Conservation (phyloP, 2,888 invertebrate species). For the Nemurella pictetii region DNA sequence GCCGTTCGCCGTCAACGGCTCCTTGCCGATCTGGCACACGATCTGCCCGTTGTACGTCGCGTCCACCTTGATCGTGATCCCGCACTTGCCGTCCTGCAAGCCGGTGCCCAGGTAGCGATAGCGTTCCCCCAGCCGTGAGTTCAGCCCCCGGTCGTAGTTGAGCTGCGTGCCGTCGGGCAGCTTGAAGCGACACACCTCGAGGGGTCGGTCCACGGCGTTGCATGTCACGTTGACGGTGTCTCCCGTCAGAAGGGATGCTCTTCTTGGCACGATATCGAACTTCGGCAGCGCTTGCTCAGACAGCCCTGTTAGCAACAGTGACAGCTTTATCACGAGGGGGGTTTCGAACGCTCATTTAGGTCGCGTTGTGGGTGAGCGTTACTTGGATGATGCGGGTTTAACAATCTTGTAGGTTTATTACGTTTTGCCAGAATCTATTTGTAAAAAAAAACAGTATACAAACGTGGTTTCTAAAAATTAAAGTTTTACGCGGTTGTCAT, state of each 20-base stretch:
- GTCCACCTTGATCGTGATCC: conserved; percentile 17
- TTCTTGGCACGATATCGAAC: conserved; percentile 1
- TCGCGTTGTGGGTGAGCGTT: too few relatives aligned
- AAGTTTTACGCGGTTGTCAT: too few relatives aligned
- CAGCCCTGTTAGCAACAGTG: too few relatives aligned
- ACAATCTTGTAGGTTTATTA: too few relatives aligned
- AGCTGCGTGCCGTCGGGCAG: conserved; percentile 13
- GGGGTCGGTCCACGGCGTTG: conserved; percentile 8
- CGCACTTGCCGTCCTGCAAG: conserved; percentile 21
- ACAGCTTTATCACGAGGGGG: too few relatives aligned
- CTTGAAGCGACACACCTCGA: conserved; percentile 17
- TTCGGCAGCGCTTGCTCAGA: background rate
- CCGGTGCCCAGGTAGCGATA: conserved; percentile 17
- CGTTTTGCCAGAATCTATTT: too few relatives aligned
- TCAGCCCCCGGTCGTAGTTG: conserved; percentile 22
- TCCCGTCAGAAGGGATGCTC: background rate
- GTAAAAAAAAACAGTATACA: too few relatives aligned
- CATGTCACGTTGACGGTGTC: background rate
- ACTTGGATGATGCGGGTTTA: too few relatives aligned
- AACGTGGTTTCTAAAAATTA: too few relatives aligned
- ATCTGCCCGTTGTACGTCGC: background rate
- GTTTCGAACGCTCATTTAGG: too few relatives aligned
- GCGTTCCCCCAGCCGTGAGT: background rate
- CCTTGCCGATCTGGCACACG: conserved; percentile 16
- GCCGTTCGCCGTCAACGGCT: background rate